A percentile compares a stretch with the other conserved stretches of the same genome.
These are phyloP conservation scores for Leptestheria dahalacensis DNA, from an alignment of 1,140 invertebrate species.

Conservation along the genomic window DNA sequence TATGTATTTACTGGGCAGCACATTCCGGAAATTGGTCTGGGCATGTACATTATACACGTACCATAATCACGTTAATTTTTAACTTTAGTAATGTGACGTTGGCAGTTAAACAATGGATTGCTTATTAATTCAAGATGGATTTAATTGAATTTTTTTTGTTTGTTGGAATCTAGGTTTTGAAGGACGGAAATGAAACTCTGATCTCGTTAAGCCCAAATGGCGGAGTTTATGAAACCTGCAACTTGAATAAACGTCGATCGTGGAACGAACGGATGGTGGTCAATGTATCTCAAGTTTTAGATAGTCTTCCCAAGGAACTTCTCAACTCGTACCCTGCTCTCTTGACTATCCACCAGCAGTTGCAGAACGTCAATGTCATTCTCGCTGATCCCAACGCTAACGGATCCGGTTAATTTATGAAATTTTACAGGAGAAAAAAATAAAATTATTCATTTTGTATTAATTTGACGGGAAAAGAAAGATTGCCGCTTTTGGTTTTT, in stretches of 20 bases:
- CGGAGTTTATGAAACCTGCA: too few species aligned
- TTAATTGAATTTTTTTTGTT: background rate
- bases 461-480: background rate
- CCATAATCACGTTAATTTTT: background rate
- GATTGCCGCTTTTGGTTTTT: background rate
- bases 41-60: too few species aligned
- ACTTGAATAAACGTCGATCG: background rate
- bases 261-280: slow-evolving; percentile 1
- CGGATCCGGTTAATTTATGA: slow-evolving; percentile 2
- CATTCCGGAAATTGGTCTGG: too few species aligned
- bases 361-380: background rate
- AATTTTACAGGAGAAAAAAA: background rate
- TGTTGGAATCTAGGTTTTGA: background rate
- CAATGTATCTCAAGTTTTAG: slow-evolving; percentile 9
- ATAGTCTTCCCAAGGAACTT: slow-evolving; percentile 2
- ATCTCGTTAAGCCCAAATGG: background rate
- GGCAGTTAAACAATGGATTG: too few species aligned
- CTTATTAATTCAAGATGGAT: too few species aligned
- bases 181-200: background rate
- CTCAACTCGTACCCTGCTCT: background rate
- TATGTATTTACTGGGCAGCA: too few species aligned
- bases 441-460: background rate
- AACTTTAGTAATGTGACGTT: too few species aligned
- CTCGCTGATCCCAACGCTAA: slow-evolving; percentile 4
- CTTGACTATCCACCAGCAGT: background rate